Percentiles rank a stretch among this genome's conserved stretches.
Conservation (phyloP, 2,797 vertebrate species). For the Gambusia yucatana region DNA sequence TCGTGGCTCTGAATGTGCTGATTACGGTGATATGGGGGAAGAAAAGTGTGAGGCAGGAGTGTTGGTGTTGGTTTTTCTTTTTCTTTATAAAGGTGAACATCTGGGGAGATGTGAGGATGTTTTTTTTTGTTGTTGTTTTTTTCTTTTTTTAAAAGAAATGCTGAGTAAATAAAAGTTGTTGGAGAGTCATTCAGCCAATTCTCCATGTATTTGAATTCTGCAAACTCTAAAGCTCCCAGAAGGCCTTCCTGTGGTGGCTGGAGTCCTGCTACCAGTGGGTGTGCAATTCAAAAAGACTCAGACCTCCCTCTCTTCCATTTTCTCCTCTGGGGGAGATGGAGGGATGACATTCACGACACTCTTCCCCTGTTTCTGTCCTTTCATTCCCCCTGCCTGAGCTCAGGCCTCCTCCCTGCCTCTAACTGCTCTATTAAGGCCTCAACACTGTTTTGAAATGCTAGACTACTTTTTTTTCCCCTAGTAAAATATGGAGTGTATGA, state of each 20-base stretch:
- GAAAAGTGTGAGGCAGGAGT: slow-evolving; percentile 36
- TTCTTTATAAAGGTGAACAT: slow-evolving; percentile 51
- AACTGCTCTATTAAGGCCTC: slow-evolving; percentile 79
- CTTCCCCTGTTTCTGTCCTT: slow-evolving; percentile 67
- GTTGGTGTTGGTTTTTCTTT: slow-evolving; percentile 23
- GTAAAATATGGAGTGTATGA: slow-evolving; percentile 28
- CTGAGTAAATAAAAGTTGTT: slow-evolving; percentile 52
- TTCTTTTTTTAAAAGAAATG: slow-evolving; percentile 45
- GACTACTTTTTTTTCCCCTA: slow-evolving; percentile 68
- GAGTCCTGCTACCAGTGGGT: slow-evolving; percentile 64
- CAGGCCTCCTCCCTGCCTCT: slow-evolving; percentile 75
- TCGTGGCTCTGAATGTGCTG: slow-evolving; percentile 66
- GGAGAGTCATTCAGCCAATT: slow-evolving; percentile 11
- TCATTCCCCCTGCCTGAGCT: slow-evolving; percentile 63
- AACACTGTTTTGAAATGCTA: slow-evolving; percentile 84
- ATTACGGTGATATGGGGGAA: slow-evolving; percentile 53
- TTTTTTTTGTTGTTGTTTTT: not conserved
- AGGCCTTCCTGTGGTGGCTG: slow-evolving; percentile 62
- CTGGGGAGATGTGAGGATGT: slow-evolving; percentile 52
- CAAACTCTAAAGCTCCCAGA: slow-evolving; percentile 54
- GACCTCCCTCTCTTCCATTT: slow-evolving; percentile 77
- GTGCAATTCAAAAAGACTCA: slow-evolving; percentile 79
- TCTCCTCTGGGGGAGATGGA: slow-evolving; percentile 68
- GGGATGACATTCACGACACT: slow-evolving; percentile 79
- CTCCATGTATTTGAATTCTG: slow-evolving; percentile 38